Conservation (phyloP, 2,113 vertebrate species). For the Nannobrachium achirus region DNA sequence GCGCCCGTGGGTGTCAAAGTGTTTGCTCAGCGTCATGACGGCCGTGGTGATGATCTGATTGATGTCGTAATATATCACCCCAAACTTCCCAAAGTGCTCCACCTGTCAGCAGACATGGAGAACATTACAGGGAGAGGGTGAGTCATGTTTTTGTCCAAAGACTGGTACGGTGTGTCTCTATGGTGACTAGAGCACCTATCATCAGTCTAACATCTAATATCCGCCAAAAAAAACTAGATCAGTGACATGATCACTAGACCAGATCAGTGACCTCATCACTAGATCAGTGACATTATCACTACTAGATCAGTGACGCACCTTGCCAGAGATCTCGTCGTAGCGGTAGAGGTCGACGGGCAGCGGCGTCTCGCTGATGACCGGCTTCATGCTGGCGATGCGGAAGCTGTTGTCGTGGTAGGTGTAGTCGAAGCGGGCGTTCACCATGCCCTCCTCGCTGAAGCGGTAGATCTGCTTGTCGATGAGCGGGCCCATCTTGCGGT, state of each 20-base stretch:
- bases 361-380: slow-evolving; percentile 96
- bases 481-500: slow-evolving; percentile 94
- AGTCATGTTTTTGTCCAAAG: not conserved
- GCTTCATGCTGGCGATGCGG: slow-evolving; percentile 97
- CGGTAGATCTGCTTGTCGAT: slow-evolving; percentile 98
- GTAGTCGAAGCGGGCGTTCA: slow-evolving; percentile 97
- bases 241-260: no score
- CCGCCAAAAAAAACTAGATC: no score
- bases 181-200: no score
- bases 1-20: slow-evolving; percentile 96
- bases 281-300: not conserved
- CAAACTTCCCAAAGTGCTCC: slow-evolving; percentile 98
- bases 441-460: slow-evolving; percentile 98
- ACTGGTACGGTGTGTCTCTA: not conserved
- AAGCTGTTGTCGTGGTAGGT: slow-evolving; percentile 98
- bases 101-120: slow-evolving; percentile 61
- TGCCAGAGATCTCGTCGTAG: slow-evolving; percentile 98
- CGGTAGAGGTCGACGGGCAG: slow-evolving; percentile 97
- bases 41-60: slow-evolving; percentile 99
- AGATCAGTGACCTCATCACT: not conserved
- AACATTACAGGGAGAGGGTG: slow-evolving; percentile 3
- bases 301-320: slow-evolving; percentile 67
- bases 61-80: slow-evolving; percentile 98
- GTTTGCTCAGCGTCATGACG: slow-evolving; percentile 98
- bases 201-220: no score